These are phyloP conservation scores for Oligia fasciuncula DNA, from an alignment of 2,888 invertebrate genomes.

Conservation along the genomic window DNA sequence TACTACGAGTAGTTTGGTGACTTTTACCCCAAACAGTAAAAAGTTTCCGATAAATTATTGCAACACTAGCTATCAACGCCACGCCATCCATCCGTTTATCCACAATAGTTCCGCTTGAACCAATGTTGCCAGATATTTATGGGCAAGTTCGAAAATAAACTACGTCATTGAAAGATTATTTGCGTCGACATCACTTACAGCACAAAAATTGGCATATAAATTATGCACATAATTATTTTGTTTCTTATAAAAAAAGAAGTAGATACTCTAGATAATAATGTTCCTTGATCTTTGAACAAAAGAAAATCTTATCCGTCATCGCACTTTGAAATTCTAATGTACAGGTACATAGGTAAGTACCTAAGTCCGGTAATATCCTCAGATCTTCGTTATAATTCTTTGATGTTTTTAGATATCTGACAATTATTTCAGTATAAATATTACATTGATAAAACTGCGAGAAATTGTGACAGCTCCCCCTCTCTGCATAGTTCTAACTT, in stretches of 20 bases:
- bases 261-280: background rate
- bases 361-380: background rate
- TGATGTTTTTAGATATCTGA: background rate
- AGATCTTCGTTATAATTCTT: background rate
- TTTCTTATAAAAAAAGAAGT: background rate
- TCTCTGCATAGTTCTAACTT: background rate
- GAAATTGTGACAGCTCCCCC: background rate
- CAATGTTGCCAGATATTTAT: conserved; percentile 54
- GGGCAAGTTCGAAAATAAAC: conserved; percentile 16
- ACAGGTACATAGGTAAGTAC: background rate
- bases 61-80: conserved; percentile 66
- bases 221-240: background rate
- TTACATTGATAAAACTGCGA: conserved; percentile 85
- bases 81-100: conserved; percentile 62
- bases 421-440: conserved; percentile 74
- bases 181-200: background rate
- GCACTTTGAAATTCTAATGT: background rate
- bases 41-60: conserved; percentile 64
- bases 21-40: conserved; percentile 60
- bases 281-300: background rate
- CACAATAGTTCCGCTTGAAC: conserved; percentile 48
- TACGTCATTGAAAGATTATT: background rate
- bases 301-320: background rate
- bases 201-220: background rate
- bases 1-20: conserved; percentile 31